Evolutionary conservation across 2,888 invertebrate genomes (phyloP).

Genomic region (Lasius fuliginosus): DNA sequence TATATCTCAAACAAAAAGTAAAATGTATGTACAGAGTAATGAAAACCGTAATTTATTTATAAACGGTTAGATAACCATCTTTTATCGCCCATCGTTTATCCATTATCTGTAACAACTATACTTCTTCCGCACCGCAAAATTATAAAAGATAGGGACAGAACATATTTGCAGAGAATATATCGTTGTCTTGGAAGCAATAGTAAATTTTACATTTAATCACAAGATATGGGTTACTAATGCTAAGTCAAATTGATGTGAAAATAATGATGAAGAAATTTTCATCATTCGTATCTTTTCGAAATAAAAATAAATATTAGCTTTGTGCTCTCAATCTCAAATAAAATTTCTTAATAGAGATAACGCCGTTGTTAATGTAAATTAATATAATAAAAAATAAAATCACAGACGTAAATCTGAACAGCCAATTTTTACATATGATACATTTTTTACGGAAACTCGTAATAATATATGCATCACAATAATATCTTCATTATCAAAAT

Average conservation of each 20-base stretch:
- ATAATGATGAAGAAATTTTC: slow-evolving; percentile 1
- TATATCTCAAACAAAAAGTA: slow-evolving; percentile 39
- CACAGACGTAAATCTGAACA: slow-evolving; percentile 32
- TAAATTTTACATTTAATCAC: slow-evolving; percentile 39
- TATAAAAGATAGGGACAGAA: slow-evolving; percentile 37
- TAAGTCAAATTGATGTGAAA: not conserved
- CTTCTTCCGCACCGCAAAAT: slow-evolving; percentile 32
- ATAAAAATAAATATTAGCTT: slow-evolving; percentile 45
- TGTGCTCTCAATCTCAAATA: slow-evolving; percentile 19
- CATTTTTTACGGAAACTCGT: slow-evolving; percentile 4
- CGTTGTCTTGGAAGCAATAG: slow-evolving; percentile 31
- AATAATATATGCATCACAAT: not conserved
- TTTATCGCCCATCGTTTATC: slow-evolving; percentile 4
- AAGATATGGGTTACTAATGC: slow-evolving; percentile 33
- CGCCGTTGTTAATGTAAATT: slow-evolving; percentile 10
- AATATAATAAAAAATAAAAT: slow-evolving; percentile 23
- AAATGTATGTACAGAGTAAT: slow-evolving; percentile 40
- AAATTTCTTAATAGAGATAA: slow-evolving; percentile 26
- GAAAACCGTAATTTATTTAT: slow-evolving; percentile 15
- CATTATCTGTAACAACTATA: not conserved
- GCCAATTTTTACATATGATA: slow-evolving; percentile 4
- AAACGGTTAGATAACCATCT: not conserved
- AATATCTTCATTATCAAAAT: slow-evolving; percentile 14
- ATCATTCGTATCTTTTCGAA: not conserved
- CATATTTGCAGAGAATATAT: slow-evolving; percentile 66